phyloP scores from a whole-genome alignment of 2,113 vertebrate species.

The Osmerus eperlanus region DNA sequence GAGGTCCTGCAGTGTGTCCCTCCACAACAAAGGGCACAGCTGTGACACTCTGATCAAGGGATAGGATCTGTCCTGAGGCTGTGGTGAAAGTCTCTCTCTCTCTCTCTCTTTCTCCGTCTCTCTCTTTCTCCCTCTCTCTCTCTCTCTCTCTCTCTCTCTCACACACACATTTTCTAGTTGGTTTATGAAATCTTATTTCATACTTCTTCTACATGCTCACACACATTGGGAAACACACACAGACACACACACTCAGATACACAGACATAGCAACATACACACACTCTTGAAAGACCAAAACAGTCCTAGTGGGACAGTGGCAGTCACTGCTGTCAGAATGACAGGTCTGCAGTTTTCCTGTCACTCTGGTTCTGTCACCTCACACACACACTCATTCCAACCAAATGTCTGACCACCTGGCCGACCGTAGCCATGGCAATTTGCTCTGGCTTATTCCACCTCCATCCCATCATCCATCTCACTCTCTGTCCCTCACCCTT shows the following conservation, averaged over 20 bases:
- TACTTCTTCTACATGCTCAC: not conserved
- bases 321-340: not conserved
- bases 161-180: not conserved
- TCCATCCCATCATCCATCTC: not conserved
- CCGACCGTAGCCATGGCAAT: constrained; percentile 5
- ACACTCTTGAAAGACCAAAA: not conserved
- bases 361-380: not conserved
- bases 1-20: not conserved
- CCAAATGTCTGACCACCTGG: constrained; percentile 9
- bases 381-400: not conserved
- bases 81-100: too few species aligned
- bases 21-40: not conserved
- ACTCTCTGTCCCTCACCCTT: not conserved
- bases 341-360: not conserved
- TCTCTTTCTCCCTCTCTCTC: too few species aligned
- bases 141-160: not conserved
- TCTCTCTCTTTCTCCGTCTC: too few species aligned
- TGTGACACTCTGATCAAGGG: not conserved
- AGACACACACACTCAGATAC: constrained; percentile 21
- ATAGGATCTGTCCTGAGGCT: too few species aligned
- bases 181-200: too few species aligned
- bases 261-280: not conserved
- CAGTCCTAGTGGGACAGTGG: too few species aligned
- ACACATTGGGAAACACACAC: not conserved
- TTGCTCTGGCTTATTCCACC: constrained; percentile 20